Evolutionary conservation across 2,888 invertebrate species (phyloP), one percentile per base, ranked within the genome.

Genomic region (Diarsia brunnea): DNA sequence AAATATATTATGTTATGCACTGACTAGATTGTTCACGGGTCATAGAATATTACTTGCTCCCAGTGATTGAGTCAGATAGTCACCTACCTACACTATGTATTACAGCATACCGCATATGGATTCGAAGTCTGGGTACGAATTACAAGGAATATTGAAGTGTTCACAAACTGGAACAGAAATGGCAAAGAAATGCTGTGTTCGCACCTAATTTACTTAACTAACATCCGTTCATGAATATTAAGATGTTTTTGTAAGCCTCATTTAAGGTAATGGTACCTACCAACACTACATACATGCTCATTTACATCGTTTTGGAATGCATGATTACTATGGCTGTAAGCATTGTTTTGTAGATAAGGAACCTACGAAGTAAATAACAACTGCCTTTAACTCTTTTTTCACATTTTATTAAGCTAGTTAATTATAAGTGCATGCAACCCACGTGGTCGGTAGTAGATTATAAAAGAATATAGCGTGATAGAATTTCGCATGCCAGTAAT

Each of bases 401-500:
- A 51, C 21, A 60, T 73, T 78, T 60, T 14, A 64, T 69, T 65
- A 71, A 11, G 3, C 21, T 58, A 49, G 16, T 69, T 55, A 63
- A 65, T 58, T 66, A 64, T 49, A 65, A 75, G 53, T 75, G 80
- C 74, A 84, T 79, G 82, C 73, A 83, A 68, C 63, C 61, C 69
- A 76, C 64, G 71, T 81, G 69, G 24, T 75, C 43, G 51, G 80
- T 80, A 78, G 53, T 72, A 64, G 31, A 73, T 81, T 79, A 60
- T 63, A 81, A 69, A 73, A 66, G 51, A 61, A 78, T 90, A 38
- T 38, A 83, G 88, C 91, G 89, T 91, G 91, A 84, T 85, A 77
- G 68, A 84, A 88, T 90, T 89, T 88, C 75, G 87, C 90, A 90
- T 91, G 91, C 83, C 79, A 63, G 72, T 84, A 85, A 89, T 88